Evolutionary conservation across 1,140 invertebrate genomes (phyloP).

Genomic region (Argopecten irradians): DNA sequence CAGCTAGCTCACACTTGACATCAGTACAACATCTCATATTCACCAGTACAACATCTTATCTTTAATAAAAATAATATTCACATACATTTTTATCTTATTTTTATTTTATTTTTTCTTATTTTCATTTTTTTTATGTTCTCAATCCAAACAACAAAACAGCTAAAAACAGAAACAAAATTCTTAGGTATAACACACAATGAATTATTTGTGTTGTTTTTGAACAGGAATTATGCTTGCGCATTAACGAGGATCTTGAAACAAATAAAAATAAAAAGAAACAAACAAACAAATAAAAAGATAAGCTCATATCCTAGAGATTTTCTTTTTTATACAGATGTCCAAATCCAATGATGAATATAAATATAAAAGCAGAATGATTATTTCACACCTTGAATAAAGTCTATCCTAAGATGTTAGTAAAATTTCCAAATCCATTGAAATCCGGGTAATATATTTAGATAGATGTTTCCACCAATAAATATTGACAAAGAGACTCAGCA

Average conservation of each 20-base stretch:
- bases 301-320: not conserved
- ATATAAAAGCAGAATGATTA: not conserved
- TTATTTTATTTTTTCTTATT: too few species aligned
- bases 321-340: too few species aligned
- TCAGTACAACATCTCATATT: not conserved
- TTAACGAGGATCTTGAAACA: not conserved
- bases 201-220: not conserved
- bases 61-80: too few species aligned
- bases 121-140: too few species aligned
- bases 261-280: not conserved
- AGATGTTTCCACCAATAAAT: not conserved
- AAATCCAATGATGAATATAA: not conserved
- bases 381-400: not conserved
- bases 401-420: not conserved
- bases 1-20: not conserved
- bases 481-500: not conserved
- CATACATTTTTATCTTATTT: too few species aligned
- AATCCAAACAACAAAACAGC: too few species aligned
- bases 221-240: too few species aligned
- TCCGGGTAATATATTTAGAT: not conserved
- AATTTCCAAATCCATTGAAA: not conserved
- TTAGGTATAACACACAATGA: not conserved
- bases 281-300: not conserved
- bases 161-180: not conserved
- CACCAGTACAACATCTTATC: not conserved